phyloP scores from a whole-genome alignment of 2,113 vertebrate genomes.

The Ginglymostoma cirratum region DNA sequence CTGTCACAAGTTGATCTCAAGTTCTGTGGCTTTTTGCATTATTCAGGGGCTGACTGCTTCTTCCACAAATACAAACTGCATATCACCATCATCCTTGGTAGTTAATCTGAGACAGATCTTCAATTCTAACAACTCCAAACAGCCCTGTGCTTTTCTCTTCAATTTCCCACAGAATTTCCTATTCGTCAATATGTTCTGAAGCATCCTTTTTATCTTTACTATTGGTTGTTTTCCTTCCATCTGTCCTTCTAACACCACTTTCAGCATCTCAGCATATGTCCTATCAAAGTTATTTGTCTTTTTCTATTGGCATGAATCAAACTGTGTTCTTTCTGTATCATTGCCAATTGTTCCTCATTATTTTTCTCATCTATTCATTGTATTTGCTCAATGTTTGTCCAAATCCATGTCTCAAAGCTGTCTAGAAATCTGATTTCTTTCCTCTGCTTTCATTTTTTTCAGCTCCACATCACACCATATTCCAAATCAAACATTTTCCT shows the following conservation, averaged over 20 bases:
- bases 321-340: not conserved
- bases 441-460: not conserved
- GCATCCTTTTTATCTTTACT: not conserved
- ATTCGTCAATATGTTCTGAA: not conserved
- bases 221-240: not conserved
- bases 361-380: not conserved
- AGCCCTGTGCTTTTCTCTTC: not conserved
- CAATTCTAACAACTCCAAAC: not conserved
- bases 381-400: not conserved
- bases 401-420: not conserved
- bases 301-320: not conserved
- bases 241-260: not conserved
- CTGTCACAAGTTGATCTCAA: not conserved
- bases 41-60: not conserved
- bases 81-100: not conserved
- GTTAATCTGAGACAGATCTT: not conserved
- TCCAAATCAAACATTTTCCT: not conserved
- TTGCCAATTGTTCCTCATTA: not conserved
- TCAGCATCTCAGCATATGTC: not conserved
- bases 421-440: not conserved
- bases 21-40: not conserved
- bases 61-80: not conserved
- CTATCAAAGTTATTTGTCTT: not conserved
- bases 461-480: not conserved
- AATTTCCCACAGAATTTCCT: not conserved